A percentile compares a stretch with the other conserved stretches of the same genome.
phyloP scores from a whole-genome alignment of 2,797 vertebrate genomes.

The Hafferia zeledoni region DNA sequence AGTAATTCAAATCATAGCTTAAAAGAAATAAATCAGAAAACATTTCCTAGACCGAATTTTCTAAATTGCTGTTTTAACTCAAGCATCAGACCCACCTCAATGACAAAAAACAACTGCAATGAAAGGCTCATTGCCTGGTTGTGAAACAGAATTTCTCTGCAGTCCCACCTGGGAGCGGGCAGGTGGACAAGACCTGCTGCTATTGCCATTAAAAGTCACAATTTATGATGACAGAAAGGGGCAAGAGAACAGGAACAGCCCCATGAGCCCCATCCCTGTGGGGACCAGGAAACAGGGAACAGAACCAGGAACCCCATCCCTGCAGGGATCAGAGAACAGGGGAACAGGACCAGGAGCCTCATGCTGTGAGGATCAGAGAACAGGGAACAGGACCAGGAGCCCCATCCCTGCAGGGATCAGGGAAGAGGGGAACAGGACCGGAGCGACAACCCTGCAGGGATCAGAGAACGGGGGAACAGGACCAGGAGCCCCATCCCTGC shows the following conservation, averaged over 20 bases:
- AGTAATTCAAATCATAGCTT: neutral
- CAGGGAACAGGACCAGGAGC: no score
- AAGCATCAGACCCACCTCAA: accelerated
- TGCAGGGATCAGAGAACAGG: neutral
- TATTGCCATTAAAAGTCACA: neutral
- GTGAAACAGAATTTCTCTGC: neutral
- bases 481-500: neutral
- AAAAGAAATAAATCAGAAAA: neutral
- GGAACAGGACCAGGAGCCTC: neutral
- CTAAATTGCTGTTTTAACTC: accelerated
- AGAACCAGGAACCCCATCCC: no score
- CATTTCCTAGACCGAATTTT: neutral
- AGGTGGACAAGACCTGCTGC: neutral
- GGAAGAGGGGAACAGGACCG: neutral
- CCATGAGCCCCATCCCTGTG: neutral
- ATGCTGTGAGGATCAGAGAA: neutral
- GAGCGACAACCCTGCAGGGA: neutral
- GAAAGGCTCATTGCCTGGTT: accelerated
- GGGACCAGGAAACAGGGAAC: neutral
- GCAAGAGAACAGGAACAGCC: neutral
- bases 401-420: no score
- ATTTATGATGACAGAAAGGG: accelerated
- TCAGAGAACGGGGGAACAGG: no score
- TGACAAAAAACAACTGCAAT: neutral
- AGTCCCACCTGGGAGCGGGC: neutral